phyloP scores from a whole-genome alignment of 2,888 invertebrate genomes.

The Sicus ferrugineus region DNA sequence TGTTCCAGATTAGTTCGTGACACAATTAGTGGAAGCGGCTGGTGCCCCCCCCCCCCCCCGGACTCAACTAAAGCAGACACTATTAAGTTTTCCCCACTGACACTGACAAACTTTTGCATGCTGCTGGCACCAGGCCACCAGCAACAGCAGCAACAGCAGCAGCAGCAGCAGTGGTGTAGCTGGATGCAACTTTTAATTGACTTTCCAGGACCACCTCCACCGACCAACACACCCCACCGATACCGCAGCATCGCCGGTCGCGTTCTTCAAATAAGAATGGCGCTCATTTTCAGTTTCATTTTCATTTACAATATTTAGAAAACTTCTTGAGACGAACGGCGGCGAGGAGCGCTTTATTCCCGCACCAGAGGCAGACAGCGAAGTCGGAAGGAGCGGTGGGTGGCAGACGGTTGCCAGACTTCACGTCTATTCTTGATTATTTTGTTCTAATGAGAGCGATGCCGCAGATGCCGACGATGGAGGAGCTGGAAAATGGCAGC shows the following conservation, averaged over 20 bases:
- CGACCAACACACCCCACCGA: neutral
- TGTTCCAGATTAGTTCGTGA: constrained; percentile 32
- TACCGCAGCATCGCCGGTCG: neutral
- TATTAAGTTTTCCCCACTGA: neutral
- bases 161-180: neutral
- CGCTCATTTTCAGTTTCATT: constrained; percentile 4
- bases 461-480: neutral
- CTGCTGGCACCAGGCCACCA: neutral
- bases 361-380: neutral
- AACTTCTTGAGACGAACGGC: constrained; percentile 25
- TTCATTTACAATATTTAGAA: constrained; percentile 31
- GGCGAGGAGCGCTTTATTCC: neutral
- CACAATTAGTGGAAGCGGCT: constrained; percentile 20
- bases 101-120: constrained; percentile 12
- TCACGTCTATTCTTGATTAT: neutral
- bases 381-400: neutral
- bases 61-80: neutral
- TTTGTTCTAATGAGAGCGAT: constrained; percentile 6
- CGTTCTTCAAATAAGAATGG: neutral
- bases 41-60: neutral
- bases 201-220: constrained; percentile 47
- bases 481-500: neutral
- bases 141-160: neutral
- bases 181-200: constrained; percentile 52
- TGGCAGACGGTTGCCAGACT: neutral